These are phyloP conservation scores for Morone chrysops DNA, from an alignment of 2,113 vertebrate species.

Conservation along the genomic window DNA sequence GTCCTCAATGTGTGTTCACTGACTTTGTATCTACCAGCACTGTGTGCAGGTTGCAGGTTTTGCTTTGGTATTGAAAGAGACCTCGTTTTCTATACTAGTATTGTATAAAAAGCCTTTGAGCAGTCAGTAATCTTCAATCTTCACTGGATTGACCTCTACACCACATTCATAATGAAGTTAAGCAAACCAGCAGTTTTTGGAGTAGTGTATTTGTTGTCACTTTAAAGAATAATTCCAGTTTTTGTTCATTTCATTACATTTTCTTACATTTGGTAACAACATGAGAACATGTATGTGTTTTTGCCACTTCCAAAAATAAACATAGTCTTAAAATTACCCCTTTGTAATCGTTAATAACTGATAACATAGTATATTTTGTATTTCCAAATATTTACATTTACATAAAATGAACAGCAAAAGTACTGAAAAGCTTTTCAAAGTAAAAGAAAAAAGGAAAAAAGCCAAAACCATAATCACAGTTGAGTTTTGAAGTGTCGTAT, in stretches of 20 bases:
- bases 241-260: background rate
- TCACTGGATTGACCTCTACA: background rate
- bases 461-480: background rate
- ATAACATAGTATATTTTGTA: background rate
- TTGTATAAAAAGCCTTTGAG: too few relatives aligned
- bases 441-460: background rate
- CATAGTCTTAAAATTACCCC: background rate
- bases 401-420: background rate
- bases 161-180: background rate
- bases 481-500: too few relatives aligned
- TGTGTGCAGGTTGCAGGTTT: too few relatives aligned
- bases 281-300: background rate
- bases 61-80: too few relatives aligned
- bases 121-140: background rate
- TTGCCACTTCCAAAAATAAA: background rate
- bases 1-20: too few relatives aligned
- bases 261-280: background rate
- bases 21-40: too few relatives aligned
- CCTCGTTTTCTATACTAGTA: too few relatives aligned
- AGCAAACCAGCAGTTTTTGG: background rate
- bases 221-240: background rate
- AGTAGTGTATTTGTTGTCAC: background rate
- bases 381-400: background rate
- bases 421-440: background rate
- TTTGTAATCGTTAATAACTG: background rate